phyloP scores from a whole-genome alignment of 2,797 vertebrate genomes.

The Antennarius maculatus region DNA sequence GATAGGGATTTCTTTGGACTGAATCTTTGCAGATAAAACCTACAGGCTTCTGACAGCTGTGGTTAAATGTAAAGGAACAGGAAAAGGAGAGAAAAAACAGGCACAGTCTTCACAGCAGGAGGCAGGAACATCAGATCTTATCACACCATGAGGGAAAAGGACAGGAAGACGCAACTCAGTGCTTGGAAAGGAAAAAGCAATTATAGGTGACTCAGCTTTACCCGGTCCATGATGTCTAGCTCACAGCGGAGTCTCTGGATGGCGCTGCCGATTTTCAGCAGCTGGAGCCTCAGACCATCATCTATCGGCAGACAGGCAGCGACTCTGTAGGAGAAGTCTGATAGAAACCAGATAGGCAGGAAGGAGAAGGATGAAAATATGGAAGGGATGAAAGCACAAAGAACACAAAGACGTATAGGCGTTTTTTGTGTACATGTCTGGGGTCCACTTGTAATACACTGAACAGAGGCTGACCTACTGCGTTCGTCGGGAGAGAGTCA shows the following conservation, averaged over 20 bases:
- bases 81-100: constrained; percentile 10
- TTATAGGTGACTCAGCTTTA: constrained; percentile 66
- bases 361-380: constrained; percentile 28
- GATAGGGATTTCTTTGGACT: neutral
- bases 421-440: constrained; percentile 8
- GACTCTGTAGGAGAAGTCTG: constrained; percentile 98
- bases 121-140: constrained; percentile 18
- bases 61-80: constrained; percentile 26
- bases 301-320: constrained; percentile 98
- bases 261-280: constrained; percentile 95
- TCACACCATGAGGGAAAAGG: neutral
- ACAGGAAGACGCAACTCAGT: neutral
- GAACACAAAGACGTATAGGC: constrained; percentile 32
- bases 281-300: constrained; percentile 90
- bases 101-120: neutral
- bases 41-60: constrained; percentile 8
- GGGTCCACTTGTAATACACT: constrained; percentile 31
- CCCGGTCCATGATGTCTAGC: constrained; percentile 97
- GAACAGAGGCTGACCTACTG: constrained; percentile 84
- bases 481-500: constrained; percentile 94
- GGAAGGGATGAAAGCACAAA: constrained; percentile 14
- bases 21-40: constrained; percentile 14
- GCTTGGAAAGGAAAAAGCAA: neutral
- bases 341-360: constrained; percentile 40
- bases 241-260: constrained; percentile 97